phyloP scores from a whole-genome alignment of 2,797 vertebrate species.

The Betta splendens region DNA sequence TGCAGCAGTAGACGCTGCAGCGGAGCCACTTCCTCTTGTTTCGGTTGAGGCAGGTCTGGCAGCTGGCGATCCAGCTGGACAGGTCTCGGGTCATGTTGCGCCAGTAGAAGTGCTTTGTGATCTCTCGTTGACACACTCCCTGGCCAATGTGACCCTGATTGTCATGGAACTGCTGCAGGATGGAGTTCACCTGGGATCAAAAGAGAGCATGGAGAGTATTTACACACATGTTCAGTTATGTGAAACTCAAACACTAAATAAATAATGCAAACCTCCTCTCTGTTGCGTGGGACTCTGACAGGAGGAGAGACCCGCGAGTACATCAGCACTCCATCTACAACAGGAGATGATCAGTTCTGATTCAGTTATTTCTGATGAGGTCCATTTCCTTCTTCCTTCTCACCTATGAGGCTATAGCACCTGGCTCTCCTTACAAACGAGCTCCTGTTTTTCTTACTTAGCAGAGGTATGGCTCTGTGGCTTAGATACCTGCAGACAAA shows the following conservation, averaged over 20 bases:
- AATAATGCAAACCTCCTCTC: slow-evolving; percentile 54
- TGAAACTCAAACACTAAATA: neutral
- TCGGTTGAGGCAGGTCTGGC: slow-evolving; percentile 61
- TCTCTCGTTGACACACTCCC: slow-evolving; percentile 54
- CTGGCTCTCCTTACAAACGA: slow-evolving; percentile 58
- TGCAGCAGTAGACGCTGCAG: slow-evolving; percentile 72
- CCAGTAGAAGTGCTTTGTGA: slow-evolving; percentile 71
- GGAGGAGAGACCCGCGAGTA: slow-evolving; percentile 59
- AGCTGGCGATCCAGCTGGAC: slow-evolving; percentile 69
- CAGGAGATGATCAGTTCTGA: neutral
- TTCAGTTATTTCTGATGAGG: neutral
- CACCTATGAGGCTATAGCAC: slow-evolving; percentile 60
- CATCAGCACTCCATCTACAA: slow-evolving; percentile 71
- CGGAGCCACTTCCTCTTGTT: slow-evolving; percentile 65
- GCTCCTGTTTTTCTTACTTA: slow-evolving; percentile 43
- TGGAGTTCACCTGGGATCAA: slow-evolving; percentile 55
- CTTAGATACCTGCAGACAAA: slow-evolving; percentile 56
- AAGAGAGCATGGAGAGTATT: neutral
- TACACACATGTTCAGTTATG: too few species aligned
- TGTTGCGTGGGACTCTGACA: slow-evolving; percentile 68
- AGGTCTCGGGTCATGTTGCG: slow-evolving; percentile 65
- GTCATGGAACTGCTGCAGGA: slow-evolving; percentile 71
- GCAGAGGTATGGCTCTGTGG: slow-evolving; percentile 54
- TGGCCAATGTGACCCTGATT: slow-evolving; percentile 67
- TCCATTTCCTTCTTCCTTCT: neutral